phyloP scores from a whole-genome alignment of 2,113 vertebrate species.

The Pygoscelis adeliae region DNA sequence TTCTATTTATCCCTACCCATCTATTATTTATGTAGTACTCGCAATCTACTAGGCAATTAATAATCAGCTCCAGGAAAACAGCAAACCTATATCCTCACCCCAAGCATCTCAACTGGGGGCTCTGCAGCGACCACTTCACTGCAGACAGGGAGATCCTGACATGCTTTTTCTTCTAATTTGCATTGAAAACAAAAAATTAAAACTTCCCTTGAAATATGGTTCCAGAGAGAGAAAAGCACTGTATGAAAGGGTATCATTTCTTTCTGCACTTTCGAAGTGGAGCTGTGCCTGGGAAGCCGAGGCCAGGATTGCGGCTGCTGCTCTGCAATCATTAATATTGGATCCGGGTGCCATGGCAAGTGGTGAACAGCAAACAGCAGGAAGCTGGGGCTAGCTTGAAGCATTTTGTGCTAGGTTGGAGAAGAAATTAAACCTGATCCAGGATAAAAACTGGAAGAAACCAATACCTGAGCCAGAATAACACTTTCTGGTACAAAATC shows the following conservation, averaged over 20 bases:
- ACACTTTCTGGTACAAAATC: background rate
- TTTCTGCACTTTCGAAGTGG: background rate
- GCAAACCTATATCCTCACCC: background rate
- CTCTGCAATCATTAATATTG: background rate
- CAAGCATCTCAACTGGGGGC: background rate
- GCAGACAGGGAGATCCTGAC: background rate
- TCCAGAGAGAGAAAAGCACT: background rate
- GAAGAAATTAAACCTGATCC: background rate
- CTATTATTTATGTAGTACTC: background rate
- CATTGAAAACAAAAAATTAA: background rate
- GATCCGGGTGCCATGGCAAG: background rate
- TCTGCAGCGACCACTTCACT: fast-evolving
- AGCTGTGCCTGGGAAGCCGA: background rate
- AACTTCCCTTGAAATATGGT: background rate
- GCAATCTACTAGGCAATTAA: background rate
- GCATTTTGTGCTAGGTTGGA: background rate
- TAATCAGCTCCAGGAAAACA: background rate
- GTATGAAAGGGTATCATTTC: background rate
- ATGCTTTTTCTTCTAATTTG: background rate
- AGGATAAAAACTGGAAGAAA: background rate
- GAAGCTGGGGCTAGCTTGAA: background rate
- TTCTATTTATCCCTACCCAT: background rate
- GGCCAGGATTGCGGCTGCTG: background rate
- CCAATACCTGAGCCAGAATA: no score
- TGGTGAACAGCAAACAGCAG: background rate